Conservation (phyloP, 2,797 vertebrate species). For the Phrynocephalus guinanensis region DNA sequence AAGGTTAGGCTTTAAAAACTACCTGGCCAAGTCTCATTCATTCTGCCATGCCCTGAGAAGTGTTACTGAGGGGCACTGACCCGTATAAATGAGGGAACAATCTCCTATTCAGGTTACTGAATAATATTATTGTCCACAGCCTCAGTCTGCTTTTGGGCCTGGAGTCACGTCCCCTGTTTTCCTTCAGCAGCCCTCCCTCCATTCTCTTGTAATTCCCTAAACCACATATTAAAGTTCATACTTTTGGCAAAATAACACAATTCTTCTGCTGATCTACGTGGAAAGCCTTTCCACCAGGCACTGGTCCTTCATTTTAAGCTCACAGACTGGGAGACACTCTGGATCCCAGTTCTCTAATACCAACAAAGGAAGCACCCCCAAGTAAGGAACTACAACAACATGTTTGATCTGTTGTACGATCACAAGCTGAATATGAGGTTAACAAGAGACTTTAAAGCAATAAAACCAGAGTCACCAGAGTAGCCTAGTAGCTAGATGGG, state of each 20-base stretch:
- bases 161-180: slow-evolving; percentile 24
- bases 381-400: too few relatives aligned
- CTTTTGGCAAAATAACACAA: not conserved
- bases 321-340: not conserved
- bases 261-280: accelerated
- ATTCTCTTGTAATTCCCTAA: not conserved
- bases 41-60: slow-evolving; percentile 7
- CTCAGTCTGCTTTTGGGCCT: not conserved
- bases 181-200: not conserved
- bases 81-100: slow-evolving; percentile 35
- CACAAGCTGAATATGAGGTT: too few relatives aligned
- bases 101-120: slow-evolving; percentile 39
- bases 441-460: too few relatives aligned
- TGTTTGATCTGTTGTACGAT: too few relatives aligned
- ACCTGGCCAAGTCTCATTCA: slow-evolving; percentile 33
- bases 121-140: slow-evolving; percentile 40
- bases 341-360: not conserved
- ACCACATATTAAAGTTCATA: not conserved
- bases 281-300: not conserved
- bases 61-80: not conserved
- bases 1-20: slow-evolving; percentile 10
- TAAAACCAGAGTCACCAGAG: too few relatives aligned
- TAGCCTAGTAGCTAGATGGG: too few relatives aligned
- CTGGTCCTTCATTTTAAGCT: not conserved
- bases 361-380: not conserved